Evolutionary conservation across 2,888 invertebrate species (phyloP).

Genomic region (Esperia sulphurella): DNA sequence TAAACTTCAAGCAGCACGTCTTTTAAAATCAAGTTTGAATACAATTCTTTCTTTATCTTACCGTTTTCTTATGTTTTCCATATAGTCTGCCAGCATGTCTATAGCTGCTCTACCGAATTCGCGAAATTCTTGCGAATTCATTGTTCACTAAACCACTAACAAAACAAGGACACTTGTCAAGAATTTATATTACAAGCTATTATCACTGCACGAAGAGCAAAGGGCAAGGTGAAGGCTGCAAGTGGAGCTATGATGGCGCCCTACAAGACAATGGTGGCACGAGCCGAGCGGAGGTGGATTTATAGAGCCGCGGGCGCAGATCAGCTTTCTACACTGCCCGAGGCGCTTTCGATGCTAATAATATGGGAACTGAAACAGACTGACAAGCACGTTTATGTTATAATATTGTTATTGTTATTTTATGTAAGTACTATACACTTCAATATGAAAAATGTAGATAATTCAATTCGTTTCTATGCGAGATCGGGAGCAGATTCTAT

Average conservation of each 20-base stretch:
- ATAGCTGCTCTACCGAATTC: conserved; percentile 92
- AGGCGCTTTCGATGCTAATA: conserved; percentile 13
- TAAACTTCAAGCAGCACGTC: conserved; percentile 2
- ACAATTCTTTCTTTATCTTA: conserved; percentile 40
- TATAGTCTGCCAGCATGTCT: conserved; percentile 94
- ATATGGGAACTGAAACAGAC: conserved; percentile 3
- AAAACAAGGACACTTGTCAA: conserved; percentile 2
- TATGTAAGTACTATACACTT: too few species aligned
- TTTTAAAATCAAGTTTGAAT: too few species aligned
- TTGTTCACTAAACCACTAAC: conserved; percentile 45
- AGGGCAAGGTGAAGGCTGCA: conserved; percentile 18
- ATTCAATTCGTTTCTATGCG: too few species aligned
- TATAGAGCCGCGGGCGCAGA: conserved; percentile 49
- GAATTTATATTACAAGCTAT: not conserved
- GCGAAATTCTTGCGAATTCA: conserved; percentile 89
- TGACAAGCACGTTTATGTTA: not conserved
- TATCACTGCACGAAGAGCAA: not conserved
- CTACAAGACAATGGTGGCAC: conserved; percentile 60
- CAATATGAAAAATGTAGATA: too few species aligned
- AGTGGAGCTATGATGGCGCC: conserved; percentile 47
- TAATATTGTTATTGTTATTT: not conserved
- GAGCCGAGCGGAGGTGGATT: conserved; percentile 47
- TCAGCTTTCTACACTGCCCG: conserved; percentile 58
- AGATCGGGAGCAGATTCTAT: too few species aligned
- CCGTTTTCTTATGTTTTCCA: conserved; percentile 90